Evolutionary conservation across 2,888 invertebrate species (phyloP), one percentile per base, ranked within the genome.

Genomic region (Sphaerophoria rueppellii): DNA sequence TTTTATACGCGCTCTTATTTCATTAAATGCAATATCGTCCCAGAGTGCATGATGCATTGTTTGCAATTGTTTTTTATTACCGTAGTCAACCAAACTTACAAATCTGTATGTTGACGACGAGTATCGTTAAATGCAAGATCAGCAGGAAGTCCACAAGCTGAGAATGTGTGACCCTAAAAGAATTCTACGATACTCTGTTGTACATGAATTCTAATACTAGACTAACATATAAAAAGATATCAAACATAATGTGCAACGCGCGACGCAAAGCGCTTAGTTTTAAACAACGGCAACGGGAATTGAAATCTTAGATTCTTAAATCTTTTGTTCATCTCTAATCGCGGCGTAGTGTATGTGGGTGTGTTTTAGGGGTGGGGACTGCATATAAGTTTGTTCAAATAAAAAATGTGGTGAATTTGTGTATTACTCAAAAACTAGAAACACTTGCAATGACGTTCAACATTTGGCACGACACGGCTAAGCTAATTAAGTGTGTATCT

Each of bases 111-210:
- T 24, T 24, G 24, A 24, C 24, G 24, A 50, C 4, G n/a, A 37
- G 48, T 50, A 50, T 54, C 60, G 37, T 52, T 61, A 52, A 9
- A 77, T 70, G 69, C 50, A 32, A 54, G 63, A 61, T 58, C 57
- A 65, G 75, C 82, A 75, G 82, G 82, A 83, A 83, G 82, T 81
- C 65, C 63, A 57, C 32, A 77, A 70, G 54, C 70, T 46, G 57
- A 63, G 46, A 63, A 57, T 70, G 58, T 58, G 60, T 79, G 82
- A 79, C 82, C 82, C 74, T 65, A 82, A 82, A 77, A 74, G 69
- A 78, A 77, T 50, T 43, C 55, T 54, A 46, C 24, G 16, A 52
- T 43, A 72, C 71, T 57, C 5, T 50, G 46, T 50, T 72, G 50
- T 58, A 58, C 57, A 74, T 65, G 74, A 74, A 65, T 54, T 48